phyloP scores from a whole-genome alignment of 2,113 vertebrate genomes.

The Clarias gariepinus region DNA sequence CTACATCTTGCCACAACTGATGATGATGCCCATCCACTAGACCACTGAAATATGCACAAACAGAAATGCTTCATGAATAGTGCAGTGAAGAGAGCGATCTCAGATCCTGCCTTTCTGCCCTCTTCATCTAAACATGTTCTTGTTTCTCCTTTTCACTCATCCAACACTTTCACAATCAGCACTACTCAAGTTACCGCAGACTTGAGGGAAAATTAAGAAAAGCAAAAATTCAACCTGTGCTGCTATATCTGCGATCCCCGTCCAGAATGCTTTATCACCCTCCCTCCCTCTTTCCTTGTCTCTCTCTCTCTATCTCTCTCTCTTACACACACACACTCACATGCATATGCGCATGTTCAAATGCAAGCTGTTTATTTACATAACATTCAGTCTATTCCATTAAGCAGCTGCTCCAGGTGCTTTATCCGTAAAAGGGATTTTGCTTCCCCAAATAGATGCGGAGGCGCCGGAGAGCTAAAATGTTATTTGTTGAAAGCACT shows the following conservation, averaged over 20 bases:
- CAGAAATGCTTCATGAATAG: background rate
- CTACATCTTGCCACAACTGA: background rate
- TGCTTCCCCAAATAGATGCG: constrained; percentile 71
- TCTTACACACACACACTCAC: constrained; percentile 12
- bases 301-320: background rate
- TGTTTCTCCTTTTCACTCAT: constrained; percentile 28
- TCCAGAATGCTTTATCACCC: background rate
- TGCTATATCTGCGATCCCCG: background rate
- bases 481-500: constrained; percentile 61
- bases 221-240: constrained; percentile 19
- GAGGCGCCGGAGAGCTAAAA: constrained; percentile 61
- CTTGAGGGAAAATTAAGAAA: background rate
- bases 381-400: constrained; percentile 92
- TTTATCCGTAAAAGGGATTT: constrained; percentile 78
- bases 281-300: constrained; percentile 8
- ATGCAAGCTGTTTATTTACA: constrained; percentile 94
- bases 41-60: background rate
- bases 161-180: constrained; percentile 26
- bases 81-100: background rate
- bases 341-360: constrained; percentile 52
- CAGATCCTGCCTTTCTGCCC: background rate
- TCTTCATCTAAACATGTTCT: constrained; percentile 16
- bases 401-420: constrained; percentile 85
- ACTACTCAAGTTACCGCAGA: background rate
- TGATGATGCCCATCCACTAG: background rate